Base-by-base conservation (phyloP, 2,888 invertebrate species). In the Drosophila parthenogenetica region DNA sequence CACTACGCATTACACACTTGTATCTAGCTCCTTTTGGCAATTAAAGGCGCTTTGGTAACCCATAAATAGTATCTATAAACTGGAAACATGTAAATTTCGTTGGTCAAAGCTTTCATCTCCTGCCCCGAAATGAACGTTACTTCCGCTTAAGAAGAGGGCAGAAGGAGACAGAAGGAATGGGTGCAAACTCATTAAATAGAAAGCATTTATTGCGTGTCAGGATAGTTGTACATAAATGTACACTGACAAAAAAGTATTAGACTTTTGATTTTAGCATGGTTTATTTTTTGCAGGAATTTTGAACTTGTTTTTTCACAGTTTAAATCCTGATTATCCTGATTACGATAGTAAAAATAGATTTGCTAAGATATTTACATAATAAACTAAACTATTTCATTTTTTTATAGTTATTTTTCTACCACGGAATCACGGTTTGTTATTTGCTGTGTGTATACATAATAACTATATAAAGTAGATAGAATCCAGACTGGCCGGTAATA, bases 181-280 rank as follows among this genome's bases (percentile, higher is more conserved):
- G 51, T 51, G 68, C 60, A 72, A 82, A 81, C 86, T 86, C 86
- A 86, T 86, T 89, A 86, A 89, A 83, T 86, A 89, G 86, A 86
- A 86, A 86, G 89, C 87, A 86, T 86, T 88, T 86, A 89, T 76
- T 88, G 82, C 88, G 79, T 79, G 85, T 77, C 86, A 69, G 68
- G 79, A 85, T 81, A 84, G 29, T 29, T 29, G 2, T 29, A 29
- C 8, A 8, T 29, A 8, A 29, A 29, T 7, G 29, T 29, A 29
- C 29, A 29, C 29, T 29, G 29, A 8, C 1, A 29, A 29, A 29
- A 29, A 29, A 8, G 2, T 29, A 29, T 2, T 8, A 29, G 8
- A 22, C 22, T 22, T 5, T 22, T 22, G 22, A 22, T 22, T 22
- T 5, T 5, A 22, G 22, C 5, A 3, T 19, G 1, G 19, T 3